Conservation (phyloP, 2,888 invertebrate species). For the Campoletis raptor region DNA sequence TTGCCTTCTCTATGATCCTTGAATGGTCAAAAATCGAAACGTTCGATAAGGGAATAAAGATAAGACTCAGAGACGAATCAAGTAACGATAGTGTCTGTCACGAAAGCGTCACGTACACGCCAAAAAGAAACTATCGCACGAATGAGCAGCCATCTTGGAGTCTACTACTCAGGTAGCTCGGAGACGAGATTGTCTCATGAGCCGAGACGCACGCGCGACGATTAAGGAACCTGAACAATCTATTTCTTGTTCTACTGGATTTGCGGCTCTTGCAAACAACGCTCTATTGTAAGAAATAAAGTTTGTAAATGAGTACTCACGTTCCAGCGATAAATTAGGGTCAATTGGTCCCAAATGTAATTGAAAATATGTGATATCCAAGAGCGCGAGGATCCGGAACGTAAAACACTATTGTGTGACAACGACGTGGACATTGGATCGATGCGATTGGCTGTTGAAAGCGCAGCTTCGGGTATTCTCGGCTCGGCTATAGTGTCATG, state of each 20-base stretch:
- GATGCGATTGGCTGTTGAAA: conserved; percentile 78
- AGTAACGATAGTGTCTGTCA: conserved; percentile 33
- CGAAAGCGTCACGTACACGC: conserved; percentile 72
- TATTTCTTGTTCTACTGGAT: neutral
- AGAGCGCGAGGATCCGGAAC: conserved; percentile 77
- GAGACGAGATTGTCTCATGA: conserved; percentile 35
- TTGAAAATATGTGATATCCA: conserved; percentile 77
- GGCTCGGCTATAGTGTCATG: conserved; percentile 51
- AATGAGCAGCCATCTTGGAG: conserved; percentile 82
- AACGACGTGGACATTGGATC: conserved; percentile 82
- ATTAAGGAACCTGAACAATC: conserved; percentile 25
- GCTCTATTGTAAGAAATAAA: neutral
- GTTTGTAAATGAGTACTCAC: conserved; percentile 75
- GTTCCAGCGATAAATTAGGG: conserved; percentile 75
- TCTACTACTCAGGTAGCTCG: conserved; percentile 49
- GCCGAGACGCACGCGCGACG: conserved; percentile 76
- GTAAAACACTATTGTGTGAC: conserved; percentile 81
- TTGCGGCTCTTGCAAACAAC: neutral
- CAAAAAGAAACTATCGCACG: conserved; percentile 78
- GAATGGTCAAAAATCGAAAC: conserved; percentile 17
- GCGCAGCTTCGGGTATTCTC: conserved; percentile 70
- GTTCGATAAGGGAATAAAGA: neutral
- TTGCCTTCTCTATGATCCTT: neutral
- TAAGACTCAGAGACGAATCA: neutral
- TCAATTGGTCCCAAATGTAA: conserved; percentile 79